Conservation (phyloP, 2,113 vertebrate genomes). For the Ranitomeya variabilis region DNA sequence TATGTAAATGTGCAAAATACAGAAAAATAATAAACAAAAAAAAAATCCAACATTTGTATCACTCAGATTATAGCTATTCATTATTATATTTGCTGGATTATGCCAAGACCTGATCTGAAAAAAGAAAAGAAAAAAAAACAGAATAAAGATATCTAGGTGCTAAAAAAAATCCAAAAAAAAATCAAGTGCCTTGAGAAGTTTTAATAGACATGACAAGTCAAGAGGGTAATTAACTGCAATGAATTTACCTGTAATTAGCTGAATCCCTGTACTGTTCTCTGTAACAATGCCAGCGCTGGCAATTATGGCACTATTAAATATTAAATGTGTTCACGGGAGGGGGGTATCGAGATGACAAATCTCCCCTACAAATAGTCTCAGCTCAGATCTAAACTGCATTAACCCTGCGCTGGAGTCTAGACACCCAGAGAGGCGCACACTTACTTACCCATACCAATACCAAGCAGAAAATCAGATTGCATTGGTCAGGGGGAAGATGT, state of each 20-base stretch:
- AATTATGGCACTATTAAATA: conserved; percentile 38
- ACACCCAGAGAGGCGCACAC: background rate
- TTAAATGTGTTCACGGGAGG: background rate
- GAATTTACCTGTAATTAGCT: conserved; percentile 40
- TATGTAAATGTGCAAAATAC: background rate
- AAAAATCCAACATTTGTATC: background rate
- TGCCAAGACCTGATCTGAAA: background rate
- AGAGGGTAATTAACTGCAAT: conserved; percentile 16
- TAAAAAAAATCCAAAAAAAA: background rate
- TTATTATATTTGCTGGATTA: background rate
- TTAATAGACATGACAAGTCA: conserved; percentile 17
- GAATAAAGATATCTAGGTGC: background rate
- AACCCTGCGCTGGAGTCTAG: conserved; percentile 27
- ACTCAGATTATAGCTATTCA: background rate
- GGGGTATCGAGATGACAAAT: conserved; percentile 1
- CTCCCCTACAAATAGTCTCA: background rate
- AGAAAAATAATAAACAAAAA: background rate
- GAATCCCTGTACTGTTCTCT: background rate
- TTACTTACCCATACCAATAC: background rate
- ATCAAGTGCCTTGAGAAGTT: conserved; percentile 34
- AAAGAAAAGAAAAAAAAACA: background rate
- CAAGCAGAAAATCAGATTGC: background rate
- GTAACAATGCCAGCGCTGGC: conserved; percentile 8
- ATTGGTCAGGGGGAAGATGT: background rate
- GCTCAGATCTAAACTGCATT: conserved; percentile 12